Base-by-base conservation (phyloP, 2,113 vertebrate genomes). In the Ophiodon elongatus region DNA sequence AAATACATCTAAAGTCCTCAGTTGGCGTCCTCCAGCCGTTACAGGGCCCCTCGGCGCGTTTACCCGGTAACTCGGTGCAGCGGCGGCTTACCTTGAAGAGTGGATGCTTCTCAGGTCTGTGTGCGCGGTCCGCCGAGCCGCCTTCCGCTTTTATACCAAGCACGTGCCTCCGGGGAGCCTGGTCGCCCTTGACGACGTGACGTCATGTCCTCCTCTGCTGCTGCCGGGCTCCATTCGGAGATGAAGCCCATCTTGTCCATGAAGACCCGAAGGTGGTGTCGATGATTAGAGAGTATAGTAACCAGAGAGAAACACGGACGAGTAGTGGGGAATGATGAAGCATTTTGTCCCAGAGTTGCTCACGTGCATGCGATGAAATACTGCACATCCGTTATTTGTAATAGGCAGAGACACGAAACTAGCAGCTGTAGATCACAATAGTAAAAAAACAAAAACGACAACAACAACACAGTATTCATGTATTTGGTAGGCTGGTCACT, bases 131-230 rank as follows among this genome's bases (percentile, higher is more conserved):
- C 33, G 6, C 54, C 0, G 70, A 4, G 23, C 66, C 10, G 85
- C 83, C 80, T 85, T 86, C 87, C 50, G 45, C 0, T 88, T 95
- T 94, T 96, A 96, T 96, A 95, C 41, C 0, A 0, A 73, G 56
- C 94, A 94, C 93, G 93, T 94, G 94, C 78, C 83, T 41, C 13
- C 85, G 66, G 72, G 79, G 57, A 85, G 87, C 87, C 83, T 56
- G 60, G 95, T 95, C 78, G 81, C 81, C 94, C 94, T 15, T 89
- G 88, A 88, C 31, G 85, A 95, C 92, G 79, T 95, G 94, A 95
- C 94, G 95, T 96, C 89, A 93, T 5, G 8, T 1, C 82, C 89
- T 89, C 93, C 66, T 65, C 80, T 39, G 80, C 60, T 5, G 69
- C 81, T 33, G 81, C 56, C 4, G 2, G 75, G 39, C 76, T 84